phyloP scores from a whole-genome alignment of 2,888 invertebrate genomes.

The Saturnia japonica region DNA sequence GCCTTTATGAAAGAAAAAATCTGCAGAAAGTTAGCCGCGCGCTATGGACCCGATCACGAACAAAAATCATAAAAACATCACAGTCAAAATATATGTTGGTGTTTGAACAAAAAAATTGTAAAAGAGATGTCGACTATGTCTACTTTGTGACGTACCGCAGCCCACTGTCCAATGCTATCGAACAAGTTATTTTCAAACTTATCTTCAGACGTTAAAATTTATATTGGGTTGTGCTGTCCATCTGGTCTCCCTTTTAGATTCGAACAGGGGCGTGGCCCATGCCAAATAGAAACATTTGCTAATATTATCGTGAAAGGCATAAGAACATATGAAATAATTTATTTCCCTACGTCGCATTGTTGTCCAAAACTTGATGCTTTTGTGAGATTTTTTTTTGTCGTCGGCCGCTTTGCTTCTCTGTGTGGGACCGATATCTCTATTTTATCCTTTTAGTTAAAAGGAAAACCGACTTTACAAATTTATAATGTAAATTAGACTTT shows the following conservation, averaged over 20 bases:
- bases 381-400: slow-evolving; percentile 77
- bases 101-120: slow-evolving; percentile 56
- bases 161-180: slow-evolving; percentile 44
- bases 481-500: slow-evolving; percentile 34
- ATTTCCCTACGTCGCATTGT: slow-evolving; percentile 79
- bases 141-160: slow-evolving; percentile 73
- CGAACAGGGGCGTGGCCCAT: slow-evolving; percentile 74
- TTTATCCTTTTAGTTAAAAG: slow-evolving; percentile 69
- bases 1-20: slow-evolving; percentile 57
- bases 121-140: slow-evolving; percentile 73
- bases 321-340: slow-evolving; percentile 80
- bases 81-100: slow-evolving; percentile 81
- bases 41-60: slow-evolving; percentile 72
- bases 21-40: slow-evolving; percentile 60
- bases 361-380: slow-evolving; percentile 76
- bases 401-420: slow-evolving; percentile 69
- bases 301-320: slow-evolving; percentile 81
- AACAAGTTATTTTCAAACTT: slow-evolving; percentile 33
- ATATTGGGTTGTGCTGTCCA: slow-evolving; percentile 26
- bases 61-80: slow-evolving; percentile 82
- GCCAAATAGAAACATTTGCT: slow-evolving; percentile 81
- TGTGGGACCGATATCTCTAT: slow-evolving; percentile 74
- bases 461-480: slow-evolving; percentile 55
- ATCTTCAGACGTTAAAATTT: slow-evolving; percentile 25
- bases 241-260: slow-evolving; percentile 54